Percentiles rank a stretch among this genome's conserved stretches.
These are phyloP conservation scores for Habropoda laboriosa DNA, from an alignment of 1,140 invertebrate species.

Conservation along the genomic window DNA sequence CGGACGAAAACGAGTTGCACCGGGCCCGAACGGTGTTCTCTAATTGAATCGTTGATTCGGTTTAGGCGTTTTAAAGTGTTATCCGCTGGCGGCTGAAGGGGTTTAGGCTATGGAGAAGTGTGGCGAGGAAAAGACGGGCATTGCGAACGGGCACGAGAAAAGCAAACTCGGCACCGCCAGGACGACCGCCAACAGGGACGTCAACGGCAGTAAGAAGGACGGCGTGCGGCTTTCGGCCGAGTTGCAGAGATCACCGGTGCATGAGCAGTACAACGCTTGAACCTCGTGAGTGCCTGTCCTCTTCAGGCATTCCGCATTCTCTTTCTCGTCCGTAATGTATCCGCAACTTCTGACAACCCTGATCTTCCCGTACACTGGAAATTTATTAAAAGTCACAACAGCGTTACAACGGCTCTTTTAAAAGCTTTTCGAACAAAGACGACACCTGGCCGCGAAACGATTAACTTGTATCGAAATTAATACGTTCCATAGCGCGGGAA, in stretches of 20 bases:
- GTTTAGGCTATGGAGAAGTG: constrained; percentile 59
- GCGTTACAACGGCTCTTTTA: neutral
- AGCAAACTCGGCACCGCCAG: constrained; percentile 54
- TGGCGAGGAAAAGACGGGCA: constrained; percentile 23
- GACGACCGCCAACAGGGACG: constrained; percentile 52
- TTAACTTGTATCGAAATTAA: neutral
- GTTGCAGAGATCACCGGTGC: constrained; percentile 89
- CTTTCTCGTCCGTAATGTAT: constrained; percentile 85
- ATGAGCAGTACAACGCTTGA: constrained; percentile 88
- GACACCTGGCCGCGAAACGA: neutral
- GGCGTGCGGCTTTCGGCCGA: constrained; percentile 72
- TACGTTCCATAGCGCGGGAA: too few relatives aligned
- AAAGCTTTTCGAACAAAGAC: neutral
- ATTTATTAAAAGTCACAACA: constrained; percentile 36
- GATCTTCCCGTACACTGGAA: constrained; percentile 88
- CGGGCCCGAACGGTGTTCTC: constrained; percentile 18
- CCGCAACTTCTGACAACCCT: constrained; percentile 89
- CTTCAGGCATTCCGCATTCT: constrained; percentile 84
- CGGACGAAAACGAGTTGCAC: constrained; percentile 43
- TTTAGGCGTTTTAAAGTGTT: constrained; percentile 32
- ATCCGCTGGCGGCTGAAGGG: constrained; percentile 2
- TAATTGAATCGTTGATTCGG: constrained; percentile 38
- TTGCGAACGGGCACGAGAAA: constrained; percentile 44
- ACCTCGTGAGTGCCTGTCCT: constrained; percentile 89
- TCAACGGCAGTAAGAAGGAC: constrained; percentile 57